Evolutionary conservation across 2,888 invertebrate species (phyloP).

Genomic region (Nomada lathburiana): DNA sequence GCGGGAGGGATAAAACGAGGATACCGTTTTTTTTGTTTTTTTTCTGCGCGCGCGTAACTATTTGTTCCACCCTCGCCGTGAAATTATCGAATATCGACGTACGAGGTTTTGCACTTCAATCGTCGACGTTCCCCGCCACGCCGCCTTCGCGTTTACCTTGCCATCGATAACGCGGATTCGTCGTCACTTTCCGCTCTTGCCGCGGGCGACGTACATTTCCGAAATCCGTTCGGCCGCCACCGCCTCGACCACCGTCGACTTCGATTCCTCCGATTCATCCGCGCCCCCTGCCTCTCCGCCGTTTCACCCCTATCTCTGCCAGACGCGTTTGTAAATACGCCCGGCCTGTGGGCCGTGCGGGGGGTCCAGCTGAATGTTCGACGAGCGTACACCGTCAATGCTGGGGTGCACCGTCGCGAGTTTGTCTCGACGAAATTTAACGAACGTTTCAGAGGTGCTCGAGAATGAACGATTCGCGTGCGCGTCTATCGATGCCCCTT

Average conservation of each 20-base stretch:
- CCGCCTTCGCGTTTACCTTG: conserved; percentile 55
- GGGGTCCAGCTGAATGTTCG: conserved; percentile 12
- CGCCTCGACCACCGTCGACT: no score
- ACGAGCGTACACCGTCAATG: not conserved
- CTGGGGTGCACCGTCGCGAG: not conserved
- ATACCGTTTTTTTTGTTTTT: not conserved
- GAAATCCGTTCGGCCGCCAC: conserved; percentile 6
- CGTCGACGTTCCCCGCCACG: conserved; percentile 43
- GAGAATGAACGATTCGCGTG: not conserved
- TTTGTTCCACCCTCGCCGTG: conserved; percentile 39
- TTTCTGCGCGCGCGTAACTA: conserved; percentile 6
- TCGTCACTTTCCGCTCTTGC: conserved; percentile 60
- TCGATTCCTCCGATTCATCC: not conserved
- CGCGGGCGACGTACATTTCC: conserved; percentile 43
- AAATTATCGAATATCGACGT: conserved; percentile 67
- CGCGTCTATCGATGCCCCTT: conserved; percentile 6
- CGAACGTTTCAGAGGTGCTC: not conserved
- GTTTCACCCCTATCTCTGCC: not conserved
- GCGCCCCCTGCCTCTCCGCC: not conserved
- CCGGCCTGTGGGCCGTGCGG: not conserved
- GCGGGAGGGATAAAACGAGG: not conserved
- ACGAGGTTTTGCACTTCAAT: conserved; percentile 74
- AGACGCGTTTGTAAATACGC: conserved; percentile 38
- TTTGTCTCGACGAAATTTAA: not conserved
- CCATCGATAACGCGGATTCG: conserved; percentile 63